Evolutionary conservation across 2,113 vertebrate species (phyloP), one percentile per base, ranked within the genome.

Genomic region (Pogona vitticeps): DNA sequence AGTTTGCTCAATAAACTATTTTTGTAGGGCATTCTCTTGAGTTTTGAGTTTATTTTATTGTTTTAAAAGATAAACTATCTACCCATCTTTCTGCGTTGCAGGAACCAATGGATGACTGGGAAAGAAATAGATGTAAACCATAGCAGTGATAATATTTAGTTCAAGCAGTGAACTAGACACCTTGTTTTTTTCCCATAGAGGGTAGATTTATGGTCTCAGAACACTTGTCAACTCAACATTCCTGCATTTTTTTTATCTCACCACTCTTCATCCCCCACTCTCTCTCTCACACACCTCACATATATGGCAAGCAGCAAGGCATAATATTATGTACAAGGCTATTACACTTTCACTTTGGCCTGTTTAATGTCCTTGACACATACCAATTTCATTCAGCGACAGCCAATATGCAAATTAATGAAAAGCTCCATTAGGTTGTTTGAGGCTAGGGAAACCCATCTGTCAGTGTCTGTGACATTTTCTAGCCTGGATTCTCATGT

Each of bases 401-500:
- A 95, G 94, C 91, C 90, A 92, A 91, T 95, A 96, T 96, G 97
- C 93, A 96, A 96, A 97, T 96, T 91, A 87, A 81, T 90, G 94
- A 83, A 95, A 96, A 96, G 95, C 95, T 96, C 95, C 95, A 96
- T 96, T 96, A 96, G 95, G 90, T 95, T 96, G 90, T 94, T 95
- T 87, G 90, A 95, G 94, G 94, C 94, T 95, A 94, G 95, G 93
- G 92, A 95, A 96, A 92, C 94, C 95, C 95, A 96, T 97, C 96
- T 97, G 95, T 96, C 96, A 95, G 91, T 91, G 93, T 95, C 94
- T 93, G 90, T 95, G 95, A 93, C 94, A 95, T 94, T 93, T 93
- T 91, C 85, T 40, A 86, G 94, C 93, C 86, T 93, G 92, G 85
- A 93, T 90, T 88, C 95, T 95, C 93, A 92, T n/a, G 75, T 95